Conservation (phyloP, 2,797 vertebrate genomes). For the Mormyrus hasselquistii region DNA sequence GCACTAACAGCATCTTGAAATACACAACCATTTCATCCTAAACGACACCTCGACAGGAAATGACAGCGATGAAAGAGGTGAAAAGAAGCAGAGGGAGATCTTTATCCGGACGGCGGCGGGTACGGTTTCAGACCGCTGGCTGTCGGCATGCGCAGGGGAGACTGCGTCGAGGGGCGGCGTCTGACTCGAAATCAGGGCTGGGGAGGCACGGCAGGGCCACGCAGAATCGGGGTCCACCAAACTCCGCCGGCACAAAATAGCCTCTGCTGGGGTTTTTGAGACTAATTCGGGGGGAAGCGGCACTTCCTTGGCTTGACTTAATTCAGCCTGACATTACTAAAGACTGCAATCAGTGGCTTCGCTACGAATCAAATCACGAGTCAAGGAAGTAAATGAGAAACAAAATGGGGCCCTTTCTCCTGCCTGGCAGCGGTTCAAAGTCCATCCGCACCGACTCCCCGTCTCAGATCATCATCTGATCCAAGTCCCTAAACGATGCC, state of each 20-base stretch:
- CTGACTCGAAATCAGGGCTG: constrained; percentile 46
- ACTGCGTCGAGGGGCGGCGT: constrained; percentile 62
- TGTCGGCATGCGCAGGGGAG: constrained; percentile 69
- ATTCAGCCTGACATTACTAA: constrained; percentile 72
- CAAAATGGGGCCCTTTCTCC: neutral
- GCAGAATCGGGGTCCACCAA: constrained; percentile 66
- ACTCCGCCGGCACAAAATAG: constrained; percentile 69
- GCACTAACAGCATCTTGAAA: neutral
- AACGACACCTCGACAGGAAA: neutral
- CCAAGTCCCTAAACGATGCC: neutral
- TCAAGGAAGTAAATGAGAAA: constrained; percentile 48
- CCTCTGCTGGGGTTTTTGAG: constrained; percentile 42
- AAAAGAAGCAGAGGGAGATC: constrained; percentile 40
- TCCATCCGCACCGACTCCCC: neutral
- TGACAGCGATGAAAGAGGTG: constrained; percentile 2
- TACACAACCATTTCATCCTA: neutral
- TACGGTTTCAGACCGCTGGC: constrained; percentile 55
- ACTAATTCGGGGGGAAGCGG: constrained; percentile 68
- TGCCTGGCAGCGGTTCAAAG: neutral
- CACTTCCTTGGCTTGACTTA: constrained; percentile 63
- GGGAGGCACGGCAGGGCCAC: constrained; percentile 41
- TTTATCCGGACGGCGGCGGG: constrained; percentile 44
- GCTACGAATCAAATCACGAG: constrained; percentile 68
- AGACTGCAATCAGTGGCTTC: constrained; percentile 70
- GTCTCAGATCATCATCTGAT: neutral